Evolutionary conservation across 2,797 vertebrate genomes (phyloP), one percentile per base, ranked within the genome.

Genomic region (Alcedo atthis): DNA sequence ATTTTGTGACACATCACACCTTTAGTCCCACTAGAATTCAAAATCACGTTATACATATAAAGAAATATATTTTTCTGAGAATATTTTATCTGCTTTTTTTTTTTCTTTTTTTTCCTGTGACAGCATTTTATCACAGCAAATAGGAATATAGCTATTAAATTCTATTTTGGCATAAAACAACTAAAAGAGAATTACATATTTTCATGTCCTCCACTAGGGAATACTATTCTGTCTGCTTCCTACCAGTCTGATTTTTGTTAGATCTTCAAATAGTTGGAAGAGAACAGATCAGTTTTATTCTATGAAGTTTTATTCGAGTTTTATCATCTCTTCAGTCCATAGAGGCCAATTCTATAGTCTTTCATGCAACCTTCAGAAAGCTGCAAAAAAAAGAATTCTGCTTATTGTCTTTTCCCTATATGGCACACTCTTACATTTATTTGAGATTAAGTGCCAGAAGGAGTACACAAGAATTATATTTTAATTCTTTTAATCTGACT

Each of bases 301-400:
- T 58, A 21, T 32, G 42, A 91, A 77, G 61, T 77, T 93, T 66
- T 88, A 78, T 81, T 90, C 70, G 74, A 62, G n/a, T 79, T 92
- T 90, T 85, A 90, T 81, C 81, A 84, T 49, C 45, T 69, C 51
- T 54, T 57, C 8, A 42, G 37, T 85, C 61, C 18, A 20, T 10
- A 71, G 42, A 78, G 71, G 9, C 12, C 12, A 37, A 11, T 82
- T 93, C 19, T 10, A 42, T 69, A 40, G 16, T 55, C 57, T 61
- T 70, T 42, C 9, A 46, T 26, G 37, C 8, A 89, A 40, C 11
- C 33, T 49, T 85, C 15, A 40, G 42, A 90, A 14, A 87, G 14
- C 6, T 77, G 15, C 17, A 91, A 89, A 30, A 71, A 89, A 74
- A 46, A n/a, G 7, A 61, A 61, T 82, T 68, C 35, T 73, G 4